Conservation (phyloP, 1,140 invertebrate genomes). For the Philotrypesis tridentata region DNA sequence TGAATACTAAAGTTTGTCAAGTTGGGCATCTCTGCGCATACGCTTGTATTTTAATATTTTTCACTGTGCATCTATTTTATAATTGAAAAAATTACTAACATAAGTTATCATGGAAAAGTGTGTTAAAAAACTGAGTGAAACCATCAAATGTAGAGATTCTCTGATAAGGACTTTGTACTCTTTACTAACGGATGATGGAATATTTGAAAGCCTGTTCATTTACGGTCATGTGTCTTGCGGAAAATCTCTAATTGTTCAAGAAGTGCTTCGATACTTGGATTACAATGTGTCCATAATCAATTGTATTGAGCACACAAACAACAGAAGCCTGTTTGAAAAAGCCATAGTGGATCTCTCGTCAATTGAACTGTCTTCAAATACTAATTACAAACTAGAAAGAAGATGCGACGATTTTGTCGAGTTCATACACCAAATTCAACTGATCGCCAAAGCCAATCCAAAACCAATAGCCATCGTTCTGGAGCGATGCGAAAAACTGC, state of each 20-base stretch:
- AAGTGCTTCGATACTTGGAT: slow-evolving; percentile 75
- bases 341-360: slow-evolving; percentile 78
- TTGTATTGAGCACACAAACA: slow-evolving; percentile 86
- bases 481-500: slow-evolving; percentile 86
- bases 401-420: slow-evolving; percentile 84
- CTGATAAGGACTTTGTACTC: slow-evolving; percentile 77
- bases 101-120: slow-evolving; percentile 73
- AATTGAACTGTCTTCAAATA: slow-evolving; percentile 62
- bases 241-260: slow-evolving; percentile 81
- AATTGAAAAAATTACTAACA: slow-evolving; percentile 8
- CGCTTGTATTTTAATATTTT: slow-evolving; percentile 22
- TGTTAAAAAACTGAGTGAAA: slow-evolving; percentile 59
- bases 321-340: slow-evolving; percentile 84
- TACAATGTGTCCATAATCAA: slow-evolving; percentile 83
- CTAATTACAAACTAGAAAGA: slow-evolving; percentile 66
- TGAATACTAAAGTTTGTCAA: slow-evolving; percentile 53
- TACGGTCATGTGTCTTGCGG: slow-evolving; percentile 87
- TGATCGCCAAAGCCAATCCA: slow-evolving; percentile 60
- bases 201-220: slow-evolving; percentile 81
- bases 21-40: slow-evolving; percentile 38
- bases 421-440: slow-evolving; percentile 78
- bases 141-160: slow-evolving; percentile 76
- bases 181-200: slow-evolving; percentile 77
- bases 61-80: slow-evolving; percentile 14
- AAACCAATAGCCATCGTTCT: slow-evolving; percentile 79